Evolutionary conservation across 2,888 invertebrate species (phyloP).

Genomic region (Dorcus parallelipipedus): DNA sequence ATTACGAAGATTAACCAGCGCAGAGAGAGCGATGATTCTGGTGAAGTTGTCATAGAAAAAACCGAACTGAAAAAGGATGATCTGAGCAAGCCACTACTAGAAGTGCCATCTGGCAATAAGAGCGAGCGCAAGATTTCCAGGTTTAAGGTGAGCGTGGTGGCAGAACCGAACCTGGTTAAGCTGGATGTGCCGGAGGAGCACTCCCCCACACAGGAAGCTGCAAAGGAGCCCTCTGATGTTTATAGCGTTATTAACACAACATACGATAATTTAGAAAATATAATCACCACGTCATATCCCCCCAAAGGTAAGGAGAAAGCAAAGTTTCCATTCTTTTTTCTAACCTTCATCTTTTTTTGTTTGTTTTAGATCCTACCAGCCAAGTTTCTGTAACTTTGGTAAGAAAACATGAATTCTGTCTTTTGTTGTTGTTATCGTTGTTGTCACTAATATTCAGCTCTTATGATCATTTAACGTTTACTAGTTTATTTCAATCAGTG

Average conservation of each 20-base stretch:
- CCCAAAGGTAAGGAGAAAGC: constrained; percentile 29
- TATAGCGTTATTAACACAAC: constrained; percentile 43
- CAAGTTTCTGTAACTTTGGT: constrained; percentile 11
- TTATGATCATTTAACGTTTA: too few species aligned
- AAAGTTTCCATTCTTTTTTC: not conserved
- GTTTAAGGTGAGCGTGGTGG: constrained; percentile 54
- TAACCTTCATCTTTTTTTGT: not conserved
- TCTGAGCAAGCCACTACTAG: not conserved
- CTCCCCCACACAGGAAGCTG: constrained; percentile 1
- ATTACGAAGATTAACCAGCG: constrained; percentile 60
- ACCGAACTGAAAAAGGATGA: not conserved
- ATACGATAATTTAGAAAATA: constrained; percentile 41
- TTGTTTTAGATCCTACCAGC: constrained; percentile 10
- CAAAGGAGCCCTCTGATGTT: constrained; percentile 20
- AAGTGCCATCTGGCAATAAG: not conserved
- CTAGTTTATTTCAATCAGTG: too few species aligned
- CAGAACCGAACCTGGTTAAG: constrained; percentile 46
- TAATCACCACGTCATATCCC: constrained; percentile 35
- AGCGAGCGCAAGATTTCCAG: constrained; percentile 49
- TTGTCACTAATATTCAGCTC: constrained; percentile 8
- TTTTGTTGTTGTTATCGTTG: not conserved
- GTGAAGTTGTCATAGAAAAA: constrained; percentile 11
- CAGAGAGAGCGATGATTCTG: constrained; percentile 29
- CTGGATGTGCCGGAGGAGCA: constrained; percentile 24
- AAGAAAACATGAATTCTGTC: constrained; percentile 4